Base-by-base conservation (phyloP, 2,888 invertebrate species). In the Nomada fabriciana region DNA sequence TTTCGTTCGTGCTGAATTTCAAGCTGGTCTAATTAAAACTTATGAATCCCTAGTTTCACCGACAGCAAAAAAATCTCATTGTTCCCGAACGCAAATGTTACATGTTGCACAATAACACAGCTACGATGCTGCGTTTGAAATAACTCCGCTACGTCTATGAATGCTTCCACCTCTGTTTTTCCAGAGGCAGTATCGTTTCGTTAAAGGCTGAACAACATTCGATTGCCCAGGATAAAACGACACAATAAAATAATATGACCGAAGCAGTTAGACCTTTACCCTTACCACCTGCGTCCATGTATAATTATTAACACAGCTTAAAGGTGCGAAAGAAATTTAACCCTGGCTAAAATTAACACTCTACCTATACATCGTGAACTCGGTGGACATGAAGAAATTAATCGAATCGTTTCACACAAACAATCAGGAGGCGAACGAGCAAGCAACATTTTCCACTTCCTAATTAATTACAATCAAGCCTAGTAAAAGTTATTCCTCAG, bases 251-350 rank as follows among this genome's bases (percentile, higher is more conserved):
- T 63, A 63, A 9, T 18, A 23, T 10, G 36, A 29, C 15, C 5
- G 11, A 60, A 25, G 29, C 18, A 50, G 59, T 36, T 60, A 60
- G 70, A 71, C 70, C 61, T 71, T 52, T 71, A 61, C 60, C 60
- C 50, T 71, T 60, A 52, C 50, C 50, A 20, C 13, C 23, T 60
- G 15, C 60, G 50, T 61, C 11, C 52, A 20, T 18, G 70, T 60
- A 70, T 50, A 29, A 60, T 50, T 71, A 61, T 61, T 23, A 36
- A 52, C 29, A 47, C 36, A 18, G 23, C 29, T 71, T 36, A 61
- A 18, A 71, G 36, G 11, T 57, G 25, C 23, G n/a, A 25, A 25
- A 43, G 70, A 71, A 61, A 71, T 71, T 36, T 11, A 52, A 71
- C 70, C 50, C 60, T 52, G 50, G 36, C 36, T 60, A 60, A 71